Conservation (phyloP, 30 jellyfish, hydroid and myxozoan species). For the Chrysaora quinquecirrha region DNA sequence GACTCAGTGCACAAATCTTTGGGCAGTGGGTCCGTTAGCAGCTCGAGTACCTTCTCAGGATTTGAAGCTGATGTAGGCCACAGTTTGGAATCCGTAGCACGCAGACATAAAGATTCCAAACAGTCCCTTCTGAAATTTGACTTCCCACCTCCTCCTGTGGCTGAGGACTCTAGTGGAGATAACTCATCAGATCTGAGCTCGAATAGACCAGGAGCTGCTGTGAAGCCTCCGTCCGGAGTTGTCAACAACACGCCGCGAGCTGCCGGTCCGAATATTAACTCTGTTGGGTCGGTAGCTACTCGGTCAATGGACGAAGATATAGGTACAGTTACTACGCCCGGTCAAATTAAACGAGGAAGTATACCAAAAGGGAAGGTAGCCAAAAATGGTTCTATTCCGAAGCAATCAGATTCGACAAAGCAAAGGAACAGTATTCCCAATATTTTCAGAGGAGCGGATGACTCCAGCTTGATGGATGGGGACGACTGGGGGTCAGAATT, state of each 20-base stretch:
- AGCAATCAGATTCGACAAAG: background rate
- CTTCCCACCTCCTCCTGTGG: conserved; percentile 88
- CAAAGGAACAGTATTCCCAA: background rate
- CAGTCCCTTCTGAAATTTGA: conserved; percentile 58
- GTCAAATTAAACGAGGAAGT: background rate
- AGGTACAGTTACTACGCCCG: background rate
- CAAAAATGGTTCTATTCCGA: background rate
- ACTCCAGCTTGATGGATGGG: conserved; percentile 37
- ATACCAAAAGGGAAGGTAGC: background rate
- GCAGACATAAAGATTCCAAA: conserved; percentile 32
- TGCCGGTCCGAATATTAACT: background rate
- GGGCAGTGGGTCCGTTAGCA: conserved; percentile 42
- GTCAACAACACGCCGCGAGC: background rate
- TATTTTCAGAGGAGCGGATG: conserved; percentile 1
- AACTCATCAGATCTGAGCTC: conserved; percentile 57
- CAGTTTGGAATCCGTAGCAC: conserved; percentile 47
- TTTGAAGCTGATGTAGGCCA: conserved; percentile 42
- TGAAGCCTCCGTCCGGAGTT: background rate
- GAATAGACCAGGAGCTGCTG: conserved; percentile 18
- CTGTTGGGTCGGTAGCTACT: too few species aligned
- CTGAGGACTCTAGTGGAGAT: conserved; percentile 61
- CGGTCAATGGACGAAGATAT: background rate
- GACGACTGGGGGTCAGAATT: conserved; percentile 91
- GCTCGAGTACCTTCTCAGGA: conserved; percentile 54
- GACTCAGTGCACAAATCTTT: background rate